phyloP scores from a whole-genome alignment of 2,888 invertebrate genomes.

The Platycnemis pennipes region DNA sequence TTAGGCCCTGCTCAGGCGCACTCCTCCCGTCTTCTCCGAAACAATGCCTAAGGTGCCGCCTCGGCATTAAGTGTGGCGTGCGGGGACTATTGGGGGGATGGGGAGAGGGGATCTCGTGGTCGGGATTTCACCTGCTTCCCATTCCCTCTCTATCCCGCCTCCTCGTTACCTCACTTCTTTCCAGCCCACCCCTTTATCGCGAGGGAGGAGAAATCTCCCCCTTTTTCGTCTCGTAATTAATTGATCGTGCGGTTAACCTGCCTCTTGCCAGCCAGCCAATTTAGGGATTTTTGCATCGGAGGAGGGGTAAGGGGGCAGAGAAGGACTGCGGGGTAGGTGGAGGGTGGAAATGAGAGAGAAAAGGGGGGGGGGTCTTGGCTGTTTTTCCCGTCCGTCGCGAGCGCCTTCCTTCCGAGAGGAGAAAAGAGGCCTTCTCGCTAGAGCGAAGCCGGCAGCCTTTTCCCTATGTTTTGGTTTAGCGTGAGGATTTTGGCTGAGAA shows the following conservation, averaged over 20 bases:
- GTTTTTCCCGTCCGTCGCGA: background rate
- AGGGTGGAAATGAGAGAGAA: background rate
- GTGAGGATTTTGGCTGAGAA: background rate
- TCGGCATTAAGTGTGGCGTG: background rate
- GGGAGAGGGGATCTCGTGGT: background rate
- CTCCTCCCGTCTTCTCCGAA: background rate
- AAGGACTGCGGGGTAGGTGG: background rate
- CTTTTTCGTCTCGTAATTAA: constrained; percentile 36
- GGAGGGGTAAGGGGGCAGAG: too few species aligned
- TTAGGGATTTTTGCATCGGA: constrained; percentile 12
- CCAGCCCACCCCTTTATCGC: background rate
- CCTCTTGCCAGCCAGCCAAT: constrained; percentile 28
- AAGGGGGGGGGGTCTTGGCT: background rate
- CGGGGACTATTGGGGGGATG: background rate
- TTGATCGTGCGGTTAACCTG: constrained; percentile 38
- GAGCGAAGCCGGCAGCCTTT: background rate
- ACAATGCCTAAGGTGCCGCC: background rate
- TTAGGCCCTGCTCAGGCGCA: background rate
- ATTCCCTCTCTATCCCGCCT: background rate
- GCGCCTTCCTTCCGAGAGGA: background rate
- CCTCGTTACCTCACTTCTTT: background rate
- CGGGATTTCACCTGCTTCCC: background rate
- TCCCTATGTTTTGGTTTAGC: background rate
- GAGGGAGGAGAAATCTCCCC: constrained; percentile 14
- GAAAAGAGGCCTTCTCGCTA: background rate